These are phyloP conservation scores for Aegypius monachus DNA, from an alignment of 2,113 vertebrate genomes.

Conservation along the genomic window DNA sequence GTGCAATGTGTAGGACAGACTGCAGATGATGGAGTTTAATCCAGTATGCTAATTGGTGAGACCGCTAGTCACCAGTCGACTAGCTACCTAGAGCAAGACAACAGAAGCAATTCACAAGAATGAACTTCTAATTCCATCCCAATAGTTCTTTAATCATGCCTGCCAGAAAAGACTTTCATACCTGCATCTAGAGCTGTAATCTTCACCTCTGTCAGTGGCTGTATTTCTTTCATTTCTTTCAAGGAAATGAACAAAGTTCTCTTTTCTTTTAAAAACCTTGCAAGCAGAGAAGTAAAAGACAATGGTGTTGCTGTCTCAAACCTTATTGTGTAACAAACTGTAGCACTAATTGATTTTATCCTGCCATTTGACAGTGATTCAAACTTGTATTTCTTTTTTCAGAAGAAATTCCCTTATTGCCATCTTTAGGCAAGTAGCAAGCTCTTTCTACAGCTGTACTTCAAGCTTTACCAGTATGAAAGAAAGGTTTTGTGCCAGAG, in stretches of 20 bases:
- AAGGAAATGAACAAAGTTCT: neutral
- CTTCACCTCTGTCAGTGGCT: neutral
- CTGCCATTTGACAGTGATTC: neutral
- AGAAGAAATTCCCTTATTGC: neutral
- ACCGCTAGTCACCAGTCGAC: neutral
- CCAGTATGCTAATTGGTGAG: neutral
- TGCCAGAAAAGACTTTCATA: neutral
- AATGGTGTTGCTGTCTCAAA: neutral
- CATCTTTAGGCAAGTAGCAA: neutral
- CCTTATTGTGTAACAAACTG: neutral
- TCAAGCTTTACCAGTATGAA: neutral
- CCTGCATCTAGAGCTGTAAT: neutral
- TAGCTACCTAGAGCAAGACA: neutral
- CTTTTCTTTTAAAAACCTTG: neutral
- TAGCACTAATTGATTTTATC: neutral
- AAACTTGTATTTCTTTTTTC: neutral
- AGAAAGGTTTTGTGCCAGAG: neutral
- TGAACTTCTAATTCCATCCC: neutral
- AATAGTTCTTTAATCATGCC: neutral
- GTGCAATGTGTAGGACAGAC: neutral
- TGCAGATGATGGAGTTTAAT: neutral
- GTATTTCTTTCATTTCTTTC: neutral
- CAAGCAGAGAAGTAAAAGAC: neutral
- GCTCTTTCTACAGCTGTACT: neutral
- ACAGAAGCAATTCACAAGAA: neutral